Conservation (phyloP, 2,797 vertebrate species). For the Leuciscus waleckii region DNA sequence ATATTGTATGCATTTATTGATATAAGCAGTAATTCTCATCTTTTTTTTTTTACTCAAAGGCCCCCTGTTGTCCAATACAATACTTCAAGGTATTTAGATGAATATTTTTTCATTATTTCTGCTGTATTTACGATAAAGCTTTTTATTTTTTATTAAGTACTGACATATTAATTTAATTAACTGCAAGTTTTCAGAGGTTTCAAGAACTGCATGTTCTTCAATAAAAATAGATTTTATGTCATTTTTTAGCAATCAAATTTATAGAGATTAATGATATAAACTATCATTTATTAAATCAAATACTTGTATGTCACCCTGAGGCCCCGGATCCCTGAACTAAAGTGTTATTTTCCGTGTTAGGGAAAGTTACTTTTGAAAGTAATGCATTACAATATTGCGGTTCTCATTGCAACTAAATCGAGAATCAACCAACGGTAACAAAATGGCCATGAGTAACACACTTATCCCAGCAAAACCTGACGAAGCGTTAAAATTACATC, state of each 20-base stretch:
- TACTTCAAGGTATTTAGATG: too few species aligned
- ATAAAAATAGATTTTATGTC: not conserved
- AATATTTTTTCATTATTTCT: too few species aligned
- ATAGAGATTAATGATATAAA: not conserved
- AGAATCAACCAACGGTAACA: too few species aligned
- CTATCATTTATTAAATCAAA: not conserved
- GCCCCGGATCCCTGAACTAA: not conserved
- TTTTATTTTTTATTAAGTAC: too few species aligned
- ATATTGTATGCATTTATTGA: too few species aligned
- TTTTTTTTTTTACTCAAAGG: too few species aligned
- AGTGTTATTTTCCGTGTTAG: not conserved
- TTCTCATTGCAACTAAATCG: not conserved
- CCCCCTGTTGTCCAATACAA: too few species aligned
- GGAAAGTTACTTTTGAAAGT: not conserved
- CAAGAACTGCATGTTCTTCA: too few species aligned
- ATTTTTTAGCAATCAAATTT: not conserved
- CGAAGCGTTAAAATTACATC: not conserved
- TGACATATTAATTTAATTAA: too few species aligned
- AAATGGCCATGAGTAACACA: not conserved
- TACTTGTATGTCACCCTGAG: not conserved
- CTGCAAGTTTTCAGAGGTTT: too few species aligned
- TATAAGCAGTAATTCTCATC: too few species aligned
- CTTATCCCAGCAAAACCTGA: not conserved
- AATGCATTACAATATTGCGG: not conserved
- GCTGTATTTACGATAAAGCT: too few species aligned